Percentiles rank a stretch among this genome's conserved stretches.
These are phyloP conservation scores for Malurus elegans DNA, from an alignment of 2,113 vertebrate species.

Conservation along the genomic window DNA sequence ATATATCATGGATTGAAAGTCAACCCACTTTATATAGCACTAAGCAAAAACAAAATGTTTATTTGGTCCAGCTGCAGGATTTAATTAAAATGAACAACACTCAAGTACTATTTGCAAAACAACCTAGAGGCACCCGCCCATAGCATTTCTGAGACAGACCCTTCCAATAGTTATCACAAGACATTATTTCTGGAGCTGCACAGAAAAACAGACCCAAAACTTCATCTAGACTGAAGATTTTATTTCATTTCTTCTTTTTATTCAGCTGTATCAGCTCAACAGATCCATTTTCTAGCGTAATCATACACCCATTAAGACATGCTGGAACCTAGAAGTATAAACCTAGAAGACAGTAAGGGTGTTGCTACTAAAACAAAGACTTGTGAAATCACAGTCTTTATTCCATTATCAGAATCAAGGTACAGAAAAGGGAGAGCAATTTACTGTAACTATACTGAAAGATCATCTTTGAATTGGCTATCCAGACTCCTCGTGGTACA, in stretches of 20 bases:
- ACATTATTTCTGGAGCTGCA: not conserved
- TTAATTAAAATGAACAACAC: not conserved
- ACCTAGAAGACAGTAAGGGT: not conserved
- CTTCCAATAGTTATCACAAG: not conserved
- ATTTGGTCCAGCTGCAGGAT: not conserved
- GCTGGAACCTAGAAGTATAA: not conserved
- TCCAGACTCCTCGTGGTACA: not conserved
- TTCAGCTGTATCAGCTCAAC: not conserved
- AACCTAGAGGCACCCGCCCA: not conserved
- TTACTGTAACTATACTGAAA: not conserved
- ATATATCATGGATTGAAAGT: not conserved
- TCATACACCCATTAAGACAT: not conserved
- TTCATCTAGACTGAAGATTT: not conserved
- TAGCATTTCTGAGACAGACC: not conserved
- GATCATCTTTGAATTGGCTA: not conserved
- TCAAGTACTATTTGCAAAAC: not conserved
- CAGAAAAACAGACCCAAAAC: not conserved
- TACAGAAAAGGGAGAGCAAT: not conserved
- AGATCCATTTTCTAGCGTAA: not conserved
- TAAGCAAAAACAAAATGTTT: not conserved
- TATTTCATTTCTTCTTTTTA: fast-evolving
- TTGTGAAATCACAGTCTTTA: not conserved
- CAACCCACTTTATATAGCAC: not conserved
- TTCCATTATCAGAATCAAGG: not conserved
- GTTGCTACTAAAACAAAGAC: not conserved